phyloP scores from a whole-genome alignment of 1,140 invertebrate genomes.

The Panonychus citri region DNA sequence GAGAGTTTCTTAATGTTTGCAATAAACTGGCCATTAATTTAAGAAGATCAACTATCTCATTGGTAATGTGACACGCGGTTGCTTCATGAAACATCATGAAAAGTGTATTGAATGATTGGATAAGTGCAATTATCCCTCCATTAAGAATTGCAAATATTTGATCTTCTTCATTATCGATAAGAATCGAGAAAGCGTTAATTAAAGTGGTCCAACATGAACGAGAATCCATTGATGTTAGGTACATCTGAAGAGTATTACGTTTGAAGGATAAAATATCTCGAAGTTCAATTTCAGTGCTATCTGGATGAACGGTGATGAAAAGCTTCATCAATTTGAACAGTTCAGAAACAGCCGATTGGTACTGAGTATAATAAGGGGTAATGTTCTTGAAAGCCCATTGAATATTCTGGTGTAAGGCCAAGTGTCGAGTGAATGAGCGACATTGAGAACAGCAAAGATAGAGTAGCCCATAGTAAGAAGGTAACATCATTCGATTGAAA shows the following conservation, averaged over 20 bases:
- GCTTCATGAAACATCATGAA: conserved; percentile 85
- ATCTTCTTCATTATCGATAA: conserved; percentile 70
- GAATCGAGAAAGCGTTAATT: conserved; percentile 55
- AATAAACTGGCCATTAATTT: conserved; percentile 46
- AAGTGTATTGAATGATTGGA: conserved; percentile 67
- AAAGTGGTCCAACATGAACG: conserved; percentile 65
- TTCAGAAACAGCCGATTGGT: conserved; percentile 67
- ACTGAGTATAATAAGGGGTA: conserved; percentile 73
- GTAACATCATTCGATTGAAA: conserved; percentile 76
- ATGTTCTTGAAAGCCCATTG: conserved; percentile 93
- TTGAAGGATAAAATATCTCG: conserved; percentile 56
- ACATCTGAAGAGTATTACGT: conserved; percentile 52
- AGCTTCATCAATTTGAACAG: conserved; percentile 66
- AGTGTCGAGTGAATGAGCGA: conserved; percentile 49
- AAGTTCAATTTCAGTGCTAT: conserved; percentile 49
- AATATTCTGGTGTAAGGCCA: conserved; percentile 76
- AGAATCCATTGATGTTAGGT: conserved; percentile 49
- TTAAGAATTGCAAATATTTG: conserved; percentile 63
- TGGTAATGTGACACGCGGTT: conserved; percentile 58
- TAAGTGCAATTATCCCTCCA: conserved; percentile 58
- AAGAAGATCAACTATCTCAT: conserved; percentile 56
- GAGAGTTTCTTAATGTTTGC: conserved; percentile 32
- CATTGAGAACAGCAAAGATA: conserved; percentile 70
- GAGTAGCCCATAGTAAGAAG: conserved; percentile 75
- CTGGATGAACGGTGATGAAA: conserved; percentile 46